Base-by-base conservation (phyloP, 1,140 invertebrate species). In the Hermetia illucens region DNA sequence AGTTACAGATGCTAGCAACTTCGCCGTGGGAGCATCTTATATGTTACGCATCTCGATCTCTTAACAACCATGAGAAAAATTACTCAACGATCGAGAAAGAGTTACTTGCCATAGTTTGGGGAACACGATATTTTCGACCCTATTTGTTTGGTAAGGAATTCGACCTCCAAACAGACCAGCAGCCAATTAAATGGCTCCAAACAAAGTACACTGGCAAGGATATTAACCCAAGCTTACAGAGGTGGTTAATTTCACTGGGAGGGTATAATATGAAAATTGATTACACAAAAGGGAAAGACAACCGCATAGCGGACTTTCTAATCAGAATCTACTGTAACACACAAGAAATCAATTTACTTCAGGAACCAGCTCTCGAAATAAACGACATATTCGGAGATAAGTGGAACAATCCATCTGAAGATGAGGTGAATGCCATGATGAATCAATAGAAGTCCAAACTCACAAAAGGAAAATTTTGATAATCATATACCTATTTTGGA, bases 101-200 rank as follows among this genome's bases (percentile, higher is more conserved):
- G 57, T 47, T 65, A 22, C 43, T 73, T n/a, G 66, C 64, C 2
- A 55, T 72, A 6, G 48, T 72, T 1, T 65, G 55, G 53, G 56
- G 55, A 2, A 48, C 62, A 2, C 53, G 65, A 41, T 45, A 65
- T 27, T 69, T 66, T 42, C 22, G 56, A 39, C 52, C 53, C n/a
- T 72, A 64, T 45, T 38, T 71, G 2, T 58, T 52, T 41, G 59
- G 58, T 24, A 51, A 38, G 36, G 48, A 58, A 31, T 70, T 72
- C n/a, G n/a, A n/a, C n/a, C n/a, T n/a, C n/a, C n/a, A n/a, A n/a
- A n/a, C n/a, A n/a, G n/a, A n/a, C n/a, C n/a, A n/a, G n/a, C n/a
- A n/a, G n/a, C n/a, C n/a, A n/a, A 19, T 27, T 36, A 36, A 29
- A 12, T 29, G 24, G 32, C 33, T 25, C 13, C 32, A 40, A 27